These are phyloP conservation scores for Temnothorax longispinosus DNA, from an alignment of 1,140 invertebrate species.

Conservation along the genomic window DNA sequence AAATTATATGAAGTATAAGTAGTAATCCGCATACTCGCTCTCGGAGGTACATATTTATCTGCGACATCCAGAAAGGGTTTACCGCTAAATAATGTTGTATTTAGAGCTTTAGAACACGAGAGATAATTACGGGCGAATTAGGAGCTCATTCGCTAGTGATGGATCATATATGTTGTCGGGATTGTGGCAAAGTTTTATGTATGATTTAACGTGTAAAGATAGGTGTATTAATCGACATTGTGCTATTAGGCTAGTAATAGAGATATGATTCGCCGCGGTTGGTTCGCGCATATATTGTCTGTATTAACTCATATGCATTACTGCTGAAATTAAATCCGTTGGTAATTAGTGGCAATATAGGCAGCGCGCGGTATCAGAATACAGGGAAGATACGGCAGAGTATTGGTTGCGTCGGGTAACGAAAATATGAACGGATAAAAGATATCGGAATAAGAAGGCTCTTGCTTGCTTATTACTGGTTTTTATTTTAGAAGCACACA, in stretches of 20 bases:
- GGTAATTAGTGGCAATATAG: slow-evolving; percentile 43
- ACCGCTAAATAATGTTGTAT: neutral
- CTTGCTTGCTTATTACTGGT: neutral
- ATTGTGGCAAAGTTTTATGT: slow-evolving; percentile 5
- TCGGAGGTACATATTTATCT: neutral
- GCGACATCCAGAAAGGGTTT: neutral
- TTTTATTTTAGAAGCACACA: neutral
- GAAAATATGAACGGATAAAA: neutral
- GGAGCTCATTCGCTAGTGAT: neutral
- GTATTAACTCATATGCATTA: slow-evolving; percentile 38
- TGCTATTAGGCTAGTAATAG: slow-evolving; percentile 15
- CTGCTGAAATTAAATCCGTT: slow-evolving; percentile 47
- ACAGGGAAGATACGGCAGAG: neutral
- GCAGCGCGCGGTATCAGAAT: neutral
- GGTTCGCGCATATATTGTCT: neutral
- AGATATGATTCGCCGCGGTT: neutral
- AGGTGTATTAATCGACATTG: slow-evolving; percentile 10
- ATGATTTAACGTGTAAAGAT: neutral
- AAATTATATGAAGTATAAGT: slow-evolving; percentile 8
- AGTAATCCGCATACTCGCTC: neutral
- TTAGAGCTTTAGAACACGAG: neutral
- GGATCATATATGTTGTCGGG: neutral
- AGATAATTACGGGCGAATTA: slow-evolving; percentile 44
- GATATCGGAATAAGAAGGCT: neutral
- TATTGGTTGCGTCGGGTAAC: neutral